Evolutionary conservation across 2,888 invertebrate genomes (phyloP).

Genomic region (Hyalella azteca): DNA sequence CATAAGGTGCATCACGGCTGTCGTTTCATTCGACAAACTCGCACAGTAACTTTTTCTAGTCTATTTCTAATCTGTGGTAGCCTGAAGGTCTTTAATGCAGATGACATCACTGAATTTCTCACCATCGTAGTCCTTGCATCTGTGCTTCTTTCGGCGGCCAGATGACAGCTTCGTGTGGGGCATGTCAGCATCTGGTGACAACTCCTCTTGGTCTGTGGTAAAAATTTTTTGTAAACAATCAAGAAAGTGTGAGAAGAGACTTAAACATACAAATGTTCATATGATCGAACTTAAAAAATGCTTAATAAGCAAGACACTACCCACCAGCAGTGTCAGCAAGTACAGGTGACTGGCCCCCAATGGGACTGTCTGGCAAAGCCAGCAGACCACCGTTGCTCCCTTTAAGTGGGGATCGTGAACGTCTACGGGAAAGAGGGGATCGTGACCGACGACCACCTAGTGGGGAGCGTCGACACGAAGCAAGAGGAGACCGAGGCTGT

Average conservation of each 20-base stretch:
- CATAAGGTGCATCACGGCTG: too few species aligned
- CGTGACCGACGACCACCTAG: not conserved
- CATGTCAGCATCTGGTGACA: not conserved
- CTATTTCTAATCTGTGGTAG: too few species aligned
- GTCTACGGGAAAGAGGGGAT: not conserved
- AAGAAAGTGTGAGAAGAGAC: too few species aligned
- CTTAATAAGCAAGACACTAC: not conserved
- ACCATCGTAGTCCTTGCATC: constrained; percentile 58
- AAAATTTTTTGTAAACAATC: too few species aligned
- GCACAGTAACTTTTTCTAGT: too few species aligned
- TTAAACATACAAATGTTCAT: too few species aligned
- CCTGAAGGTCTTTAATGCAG: too few species aligned
- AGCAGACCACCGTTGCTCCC: constrained; percentile 1
- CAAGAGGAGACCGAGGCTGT: not conserved
- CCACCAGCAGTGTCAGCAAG: constrained; percentile 19
- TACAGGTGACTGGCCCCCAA: constrained; percentile 2
- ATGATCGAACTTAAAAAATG: too few species aligned
- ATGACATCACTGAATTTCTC: too few species aligned
- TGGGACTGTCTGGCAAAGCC: not conserved
- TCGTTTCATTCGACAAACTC: too few species aligned
- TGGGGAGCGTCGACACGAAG: not conserved
- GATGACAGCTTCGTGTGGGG: not conserved
- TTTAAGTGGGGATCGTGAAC: not conserved
- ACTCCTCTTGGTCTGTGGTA: not conserved
- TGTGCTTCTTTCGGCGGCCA: constrained; percentile 46